A percentile compares a stretch with the other conserved stretches of the same genome.
phyloP scores from a whole-genome alignment of 2,797 vertebrate genomes.

The Pitangus sulphuratus region DNA sequence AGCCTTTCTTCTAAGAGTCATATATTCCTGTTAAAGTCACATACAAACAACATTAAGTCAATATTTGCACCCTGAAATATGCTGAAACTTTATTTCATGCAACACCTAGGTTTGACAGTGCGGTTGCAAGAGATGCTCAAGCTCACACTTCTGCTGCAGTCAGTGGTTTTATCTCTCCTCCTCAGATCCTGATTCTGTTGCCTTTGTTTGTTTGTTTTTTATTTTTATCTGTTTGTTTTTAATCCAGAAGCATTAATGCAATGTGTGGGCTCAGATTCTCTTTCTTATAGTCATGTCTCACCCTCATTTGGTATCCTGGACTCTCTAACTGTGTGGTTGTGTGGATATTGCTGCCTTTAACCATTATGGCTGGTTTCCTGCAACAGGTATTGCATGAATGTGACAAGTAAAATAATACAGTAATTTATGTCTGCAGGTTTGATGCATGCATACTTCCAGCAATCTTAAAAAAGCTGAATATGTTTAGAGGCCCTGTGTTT shows the following conservation, averaged over 20 bases:
- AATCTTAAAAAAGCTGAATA: neutral
- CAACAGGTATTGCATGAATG: neutral
- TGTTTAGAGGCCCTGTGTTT: neutral
- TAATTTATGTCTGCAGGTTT: neutral
- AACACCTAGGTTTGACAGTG: neutral
- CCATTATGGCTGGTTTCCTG: neutral
- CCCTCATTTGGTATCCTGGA: neutral
- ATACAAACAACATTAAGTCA: neutral
- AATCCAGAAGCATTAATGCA: neutral
- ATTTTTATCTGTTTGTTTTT: neutral
- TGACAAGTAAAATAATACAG: neutral
- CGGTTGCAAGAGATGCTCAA: neutral
- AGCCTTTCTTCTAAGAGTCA: neutral
- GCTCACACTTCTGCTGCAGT: neutral
- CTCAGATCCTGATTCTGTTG: neutral
- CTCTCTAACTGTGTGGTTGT: neutral
- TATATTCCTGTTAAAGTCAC: neutral
- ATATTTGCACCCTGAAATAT: neutral
- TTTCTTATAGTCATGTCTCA: rapidly evolving
- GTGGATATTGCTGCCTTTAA: rapidly evolving
- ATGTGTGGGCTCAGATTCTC: neutral
- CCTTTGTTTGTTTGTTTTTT: neutral
- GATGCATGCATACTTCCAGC: neutral
- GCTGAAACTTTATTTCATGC: neutral
- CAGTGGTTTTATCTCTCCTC: neutral